Base-by-base conservation (phyloP, 2,888 invertebrate species). In the Oxytorus armatus region DNA sequence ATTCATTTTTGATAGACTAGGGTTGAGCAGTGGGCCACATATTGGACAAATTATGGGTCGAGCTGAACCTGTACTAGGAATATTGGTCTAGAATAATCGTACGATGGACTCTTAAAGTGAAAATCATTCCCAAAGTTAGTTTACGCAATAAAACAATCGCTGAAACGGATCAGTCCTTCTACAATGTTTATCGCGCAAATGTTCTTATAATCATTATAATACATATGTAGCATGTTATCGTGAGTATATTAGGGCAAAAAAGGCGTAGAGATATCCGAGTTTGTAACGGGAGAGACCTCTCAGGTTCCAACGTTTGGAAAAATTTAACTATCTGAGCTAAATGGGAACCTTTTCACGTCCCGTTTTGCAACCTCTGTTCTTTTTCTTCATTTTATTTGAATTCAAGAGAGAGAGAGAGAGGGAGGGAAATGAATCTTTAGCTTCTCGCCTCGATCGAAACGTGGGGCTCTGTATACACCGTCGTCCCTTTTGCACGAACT, bases 401-500 rank as follows among this genome's bases (percentile, higher is more conserved):
- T 21, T 39, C 14, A 18, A 51, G 51, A 51, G 51, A 49, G 25
- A 25, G 51, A 51, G 51, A 49, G 18, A 51, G 51, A 51, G 51
- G 36, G 7, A 36, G 36, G 8, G 4, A 36, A n/a, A 23, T 25
- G 16, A 16, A 16, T 25, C 25, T 63, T 29, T 11, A 44, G 7
- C 25, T 14, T 14, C 14, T 23, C 44, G 23, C 44, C 16, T 10
- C n/a, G 29, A 63, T 25, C 10, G 16, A 16, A 7, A 33, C 29
- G 42, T 25, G 44, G 25, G 57, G n/a, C 14, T 11, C 25, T 47
- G 8, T 14, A 16, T 25, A 10, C 14, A 29, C 25, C n/a, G 14
- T 42, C 23, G 11, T 14, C 23, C 23, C 11, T 57, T 47, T 18
- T 47, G 70, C 57, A 70, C 57, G 57, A 59, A 47, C 70, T 33